Evolutionary conservation across 2,888 invertebrate genomes (phyloP).

Genomic region (Sympetrum striolatum): DNA sequence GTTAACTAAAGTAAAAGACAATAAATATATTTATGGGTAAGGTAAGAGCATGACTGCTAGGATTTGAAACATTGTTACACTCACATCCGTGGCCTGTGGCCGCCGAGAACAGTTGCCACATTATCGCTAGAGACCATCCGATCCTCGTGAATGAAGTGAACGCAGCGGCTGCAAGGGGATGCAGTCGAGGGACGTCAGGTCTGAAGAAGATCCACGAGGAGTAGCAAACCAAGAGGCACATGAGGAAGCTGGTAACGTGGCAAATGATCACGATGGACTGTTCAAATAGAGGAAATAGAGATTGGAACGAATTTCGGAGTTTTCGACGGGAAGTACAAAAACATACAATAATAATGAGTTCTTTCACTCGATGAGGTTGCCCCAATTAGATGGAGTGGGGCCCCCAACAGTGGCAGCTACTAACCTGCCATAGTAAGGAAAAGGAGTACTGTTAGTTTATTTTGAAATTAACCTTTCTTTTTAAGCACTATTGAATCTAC

Average conservation of each 20-base stretch:
- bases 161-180: neutral
- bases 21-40: too few species aligned
- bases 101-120: conserved; percentile 1
- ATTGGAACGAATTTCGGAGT: neutral
- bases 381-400: too few species aligned
- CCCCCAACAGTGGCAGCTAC: too few species aligned
- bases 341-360: too few species aligned
- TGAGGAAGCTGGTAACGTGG: neutral
- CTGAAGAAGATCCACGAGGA: conserved; percentile 7
- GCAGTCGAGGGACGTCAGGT: neutral
- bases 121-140: neutral
- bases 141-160: neutral
- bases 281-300: neutral
- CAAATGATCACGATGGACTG: neutral
- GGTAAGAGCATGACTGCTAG: too few species aligned
- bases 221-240: conserved; percentile 4
- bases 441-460: too few species aligned
- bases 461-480: too few species aligned
- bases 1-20: too few species aligned
- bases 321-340: too few species aligned
- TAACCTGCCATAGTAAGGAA: too few species aligned
- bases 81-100: conserved; percentile 21
- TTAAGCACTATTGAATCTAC: too few species aligned
- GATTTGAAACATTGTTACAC: neutral
- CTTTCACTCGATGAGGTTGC: too few species aligned